Conservation (phyloP, 2,113 vertebrate species). For the Alces alces region DNA sequence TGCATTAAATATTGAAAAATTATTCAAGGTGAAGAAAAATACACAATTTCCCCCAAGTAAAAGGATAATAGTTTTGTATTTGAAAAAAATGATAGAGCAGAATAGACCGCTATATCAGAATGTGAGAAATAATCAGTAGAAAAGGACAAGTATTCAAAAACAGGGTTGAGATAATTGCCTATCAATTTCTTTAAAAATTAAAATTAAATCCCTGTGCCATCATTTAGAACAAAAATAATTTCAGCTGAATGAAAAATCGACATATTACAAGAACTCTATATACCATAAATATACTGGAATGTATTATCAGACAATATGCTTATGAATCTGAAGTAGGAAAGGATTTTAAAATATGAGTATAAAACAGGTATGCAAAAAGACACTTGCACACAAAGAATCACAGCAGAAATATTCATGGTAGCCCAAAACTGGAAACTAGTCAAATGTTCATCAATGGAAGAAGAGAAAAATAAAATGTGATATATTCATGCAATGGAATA, state of each 20-base stretch:
- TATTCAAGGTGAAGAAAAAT: neutral
- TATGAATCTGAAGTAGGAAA: neutral
- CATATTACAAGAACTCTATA: neutral
- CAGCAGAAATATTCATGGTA: neutral
- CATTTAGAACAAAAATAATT: neutral
- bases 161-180: neutral
- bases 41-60: neutral
- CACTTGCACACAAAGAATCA: neutral
- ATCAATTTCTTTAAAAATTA: neutral
- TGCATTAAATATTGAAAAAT: neutral
- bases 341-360: neutral
- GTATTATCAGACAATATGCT: neutral
- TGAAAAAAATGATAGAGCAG: neutral
- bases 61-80: neutral
- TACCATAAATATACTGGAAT: neutral
- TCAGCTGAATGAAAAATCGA: neutral
- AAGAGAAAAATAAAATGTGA: neutral
- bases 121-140: neutral
- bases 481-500: neutral
- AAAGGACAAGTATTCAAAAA: neutral
- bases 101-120: neutral
- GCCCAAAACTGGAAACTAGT: neutral
- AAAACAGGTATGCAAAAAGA: neutral
- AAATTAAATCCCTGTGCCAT: neutral
- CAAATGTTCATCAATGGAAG: neutral